A percentile compares a stretch with the other conserved stretches of the same genome.
phyloP scores from a whole-genome alignment of 2,797 vertebrate genomes.

The Salarias fasciatus region DNA sequence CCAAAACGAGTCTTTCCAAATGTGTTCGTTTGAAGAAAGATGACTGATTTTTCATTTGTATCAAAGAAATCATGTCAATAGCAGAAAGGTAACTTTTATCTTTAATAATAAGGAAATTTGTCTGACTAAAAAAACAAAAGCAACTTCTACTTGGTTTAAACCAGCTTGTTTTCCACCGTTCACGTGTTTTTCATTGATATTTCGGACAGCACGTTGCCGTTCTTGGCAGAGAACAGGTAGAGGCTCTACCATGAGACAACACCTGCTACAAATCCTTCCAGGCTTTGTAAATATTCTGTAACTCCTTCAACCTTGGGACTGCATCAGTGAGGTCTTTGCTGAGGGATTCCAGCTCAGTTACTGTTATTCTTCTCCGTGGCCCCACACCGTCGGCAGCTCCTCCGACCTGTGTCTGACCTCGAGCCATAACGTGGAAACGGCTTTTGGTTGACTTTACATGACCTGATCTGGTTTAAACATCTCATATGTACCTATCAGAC shows the following conservation, averaged over 20 bases:
- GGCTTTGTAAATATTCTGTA: constrained; percentile 25
- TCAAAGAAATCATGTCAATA: too few relatives aligned
- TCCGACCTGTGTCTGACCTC: constrained; percentile 29
- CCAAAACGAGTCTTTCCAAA: too few relatives aligned
- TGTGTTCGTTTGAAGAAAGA: too few relatives aligned
- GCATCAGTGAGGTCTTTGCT: neutral
- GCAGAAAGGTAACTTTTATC: too few relatives aligned
- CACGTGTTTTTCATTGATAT: constrained; percentile 14
- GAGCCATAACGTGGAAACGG: neutral
- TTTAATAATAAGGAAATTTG: too few relatives aligned
- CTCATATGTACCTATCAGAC: neutral
- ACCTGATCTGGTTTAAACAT: too few relatives aligned
- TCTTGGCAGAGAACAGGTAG: constrained; percentile 34
- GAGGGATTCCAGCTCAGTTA: constrained; percentile 15
- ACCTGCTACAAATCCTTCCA: constrained; percentile 45
- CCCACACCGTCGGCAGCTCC: constrained; percentile 7
- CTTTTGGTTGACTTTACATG: neutral
- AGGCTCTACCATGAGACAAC: constrained; percentile 8
- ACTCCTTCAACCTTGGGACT: constrained; percentile 9
- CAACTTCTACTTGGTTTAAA: neutral
- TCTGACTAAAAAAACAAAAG: neutral
- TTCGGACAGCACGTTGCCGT: constrained; percentile 26
- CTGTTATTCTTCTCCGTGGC: constrained; percentile 24
- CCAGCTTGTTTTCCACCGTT: constrained; percentile 11
- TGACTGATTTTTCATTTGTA: too few relatives aligned